phyloP scores from a whole-genome alignment of 2,888 invertebrate species.

The Sisyra nigra region DNA sequence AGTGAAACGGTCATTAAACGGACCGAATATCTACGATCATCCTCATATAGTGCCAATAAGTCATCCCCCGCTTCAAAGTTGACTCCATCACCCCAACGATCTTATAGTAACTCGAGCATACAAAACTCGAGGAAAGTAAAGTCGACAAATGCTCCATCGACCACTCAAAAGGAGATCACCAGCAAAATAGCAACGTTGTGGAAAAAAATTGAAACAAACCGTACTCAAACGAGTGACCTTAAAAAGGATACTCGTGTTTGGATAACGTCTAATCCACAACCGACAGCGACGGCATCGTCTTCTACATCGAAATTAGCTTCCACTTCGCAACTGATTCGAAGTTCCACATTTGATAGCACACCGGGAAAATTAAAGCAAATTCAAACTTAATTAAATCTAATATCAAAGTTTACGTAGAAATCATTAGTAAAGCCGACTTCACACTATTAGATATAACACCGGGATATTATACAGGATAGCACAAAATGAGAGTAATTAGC shows the following conservation, averaged over 20 bases:
- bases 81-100: slow-evolving; percentile 27
- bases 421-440: no score
- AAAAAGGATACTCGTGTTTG: slow-evolving; percentile 44
- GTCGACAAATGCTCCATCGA: neutral
- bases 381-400: neutral
- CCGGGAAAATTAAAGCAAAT: slow-evolving; percentile 1
- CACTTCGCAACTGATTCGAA: slow-evolving; percentile 33
- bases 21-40: slow-evolving; percentile 11
- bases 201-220: slow-evolving; percentile 59
- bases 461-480: no score
- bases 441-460: no score
- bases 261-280: slow-evolving; percentile 24
- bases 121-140: slow-evolving; percentile 22
- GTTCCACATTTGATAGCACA: slow-evolving; percentile 47
- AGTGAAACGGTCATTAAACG: slow-evolving; percentile 18
- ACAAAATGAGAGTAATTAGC: no score
- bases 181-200: slow-evolving; percentile 69
- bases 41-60: slow-evolving; percentile 27
- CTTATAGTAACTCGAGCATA: slow-evolving; percentile 44
- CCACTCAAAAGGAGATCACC: slow-evolving; percentile 39
- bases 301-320: slow-evolving; percentile 10
- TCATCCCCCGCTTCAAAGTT: slow-evolving; percentile 39
- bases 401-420: no score
- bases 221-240: slow-evolving; percentile 33
- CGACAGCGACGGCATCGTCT: neutral